Evolutionary conservation across 1,140 invertebrate genomes (phyloP).

Genomic region (Sarcophaga peregrina): DNA sequence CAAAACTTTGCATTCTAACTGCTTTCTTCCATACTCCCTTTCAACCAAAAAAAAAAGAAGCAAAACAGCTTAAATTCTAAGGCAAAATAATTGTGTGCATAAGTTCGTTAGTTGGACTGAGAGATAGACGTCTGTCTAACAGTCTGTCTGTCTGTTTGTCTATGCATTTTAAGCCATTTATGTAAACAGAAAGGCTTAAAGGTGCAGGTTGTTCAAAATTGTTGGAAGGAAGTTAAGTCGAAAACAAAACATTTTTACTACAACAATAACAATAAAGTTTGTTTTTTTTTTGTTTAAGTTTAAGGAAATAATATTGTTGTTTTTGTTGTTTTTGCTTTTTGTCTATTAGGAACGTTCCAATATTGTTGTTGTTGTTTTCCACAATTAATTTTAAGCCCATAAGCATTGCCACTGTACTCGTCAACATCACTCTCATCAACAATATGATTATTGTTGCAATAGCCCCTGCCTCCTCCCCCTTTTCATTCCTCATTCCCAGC

Average conservation of each 20-base stretch:
- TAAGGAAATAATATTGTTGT: background rate
- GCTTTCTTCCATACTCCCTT: too few relatives aligned
- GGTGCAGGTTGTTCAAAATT: background rate
- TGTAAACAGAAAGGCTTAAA: background rate
- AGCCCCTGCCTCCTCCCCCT: background rate
- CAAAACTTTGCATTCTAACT: too few relatives aligned
- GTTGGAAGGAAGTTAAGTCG: too few relatives aligned
- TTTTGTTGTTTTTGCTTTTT: background rate
- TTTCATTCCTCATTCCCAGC: background rate
- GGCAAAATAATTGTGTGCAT: too few relatives aligned
- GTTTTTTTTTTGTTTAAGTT: background rate
- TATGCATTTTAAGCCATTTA: background rate
- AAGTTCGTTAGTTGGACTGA: too few relatives aligned
- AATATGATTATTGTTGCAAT: too few relatives aligned
- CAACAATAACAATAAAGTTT: background rate
- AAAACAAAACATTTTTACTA: too few relatives aligned
- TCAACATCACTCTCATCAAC: too few relatives aligned
- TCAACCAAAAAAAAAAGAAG: too few relatives aligned
- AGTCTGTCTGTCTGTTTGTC: background rate
- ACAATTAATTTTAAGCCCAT: constrained; percentile 9
- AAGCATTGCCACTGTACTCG: background rate
- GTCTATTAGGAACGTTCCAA: background rate
- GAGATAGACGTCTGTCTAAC: background rate
- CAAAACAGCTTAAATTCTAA: too few relatives aligned
- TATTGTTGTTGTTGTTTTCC: background rate